Evolutionary conservation across 2,113 vertebrate genomes (phyloP).

Genomic region (Elephas maximus): DNA sequence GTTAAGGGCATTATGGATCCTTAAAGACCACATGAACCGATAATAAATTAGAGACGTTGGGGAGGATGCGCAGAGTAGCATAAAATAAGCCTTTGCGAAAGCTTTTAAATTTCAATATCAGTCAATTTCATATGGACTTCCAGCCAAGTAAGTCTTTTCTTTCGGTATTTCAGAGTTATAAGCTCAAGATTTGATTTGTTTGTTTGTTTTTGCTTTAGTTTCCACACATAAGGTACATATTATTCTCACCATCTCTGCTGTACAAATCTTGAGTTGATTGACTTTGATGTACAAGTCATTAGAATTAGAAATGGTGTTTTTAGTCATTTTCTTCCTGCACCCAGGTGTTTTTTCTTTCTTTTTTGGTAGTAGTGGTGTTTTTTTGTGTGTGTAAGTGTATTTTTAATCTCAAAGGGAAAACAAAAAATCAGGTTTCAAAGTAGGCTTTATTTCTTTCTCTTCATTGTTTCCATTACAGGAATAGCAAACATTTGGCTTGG

Average conservation of each 20-base stretch:
- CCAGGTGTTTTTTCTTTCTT: neutral
- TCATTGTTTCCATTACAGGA: neutral
- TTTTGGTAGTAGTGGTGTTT: rapidly evolving
- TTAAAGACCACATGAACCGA: neutral
- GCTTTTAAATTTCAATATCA: neutral
- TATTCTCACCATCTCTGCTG: neutral
- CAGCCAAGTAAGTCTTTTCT: neutral
- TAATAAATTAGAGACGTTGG: neutral
- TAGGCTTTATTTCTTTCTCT: neutral
- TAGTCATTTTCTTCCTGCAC: neutral
- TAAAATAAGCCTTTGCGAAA: neutral
- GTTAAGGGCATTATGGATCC: neutral
- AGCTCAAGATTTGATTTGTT: neutral
- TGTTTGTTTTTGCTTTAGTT: neutral
- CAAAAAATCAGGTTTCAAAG: neutral
- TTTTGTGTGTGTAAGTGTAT: neutral
- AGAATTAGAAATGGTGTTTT: neutral
- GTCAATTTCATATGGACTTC: neutral
- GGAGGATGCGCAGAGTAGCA: neutral
- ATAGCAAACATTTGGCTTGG: neutral
- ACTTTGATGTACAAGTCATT: neutral
- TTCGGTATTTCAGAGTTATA: neutral
- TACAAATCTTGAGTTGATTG: neutral
- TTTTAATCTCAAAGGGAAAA: neutral
- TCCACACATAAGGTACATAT: neutral